Percentiles rank a stretch among this genome's conserved stretches.
Evolutionary conservation across 1,140 invertebrate species (phyloP).

Genomic region (Grapholita molesta): DNA sequence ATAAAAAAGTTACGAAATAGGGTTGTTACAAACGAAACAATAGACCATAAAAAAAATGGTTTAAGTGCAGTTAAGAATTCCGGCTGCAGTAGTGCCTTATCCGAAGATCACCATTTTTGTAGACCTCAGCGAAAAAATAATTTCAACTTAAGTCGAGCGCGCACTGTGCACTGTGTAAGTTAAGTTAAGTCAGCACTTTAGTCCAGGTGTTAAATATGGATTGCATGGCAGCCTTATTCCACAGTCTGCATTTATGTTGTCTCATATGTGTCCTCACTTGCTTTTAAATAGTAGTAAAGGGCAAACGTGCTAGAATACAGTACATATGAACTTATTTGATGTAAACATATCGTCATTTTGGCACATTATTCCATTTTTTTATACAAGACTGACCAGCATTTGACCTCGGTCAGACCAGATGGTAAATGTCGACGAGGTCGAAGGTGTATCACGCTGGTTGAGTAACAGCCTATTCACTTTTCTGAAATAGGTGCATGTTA

Average conservation of each 20-base stretch:
- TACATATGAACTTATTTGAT: no score
- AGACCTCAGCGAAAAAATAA: background rate
- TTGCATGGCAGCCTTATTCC: background rate
- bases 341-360: no score
- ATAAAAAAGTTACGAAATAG: background rate
- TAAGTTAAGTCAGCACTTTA: conserved; percentile 2
- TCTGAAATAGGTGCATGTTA: no score
- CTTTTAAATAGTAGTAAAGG: no score
- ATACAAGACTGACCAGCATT: no score
- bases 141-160: background rate
- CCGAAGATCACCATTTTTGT: background rate
- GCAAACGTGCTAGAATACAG: no score
- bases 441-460: no score
- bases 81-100: background rate
- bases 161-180: conserved; percentile 4
- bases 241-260: background rate
- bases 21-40: background rate
- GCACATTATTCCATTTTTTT: no score
- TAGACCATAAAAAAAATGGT: background rate
- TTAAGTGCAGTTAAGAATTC: background rate
- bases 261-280: no score
- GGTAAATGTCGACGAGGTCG: no score
- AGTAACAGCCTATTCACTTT: no score
- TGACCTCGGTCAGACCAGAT: no score
- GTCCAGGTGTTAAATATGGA: conserved; percentile 11